Evolutionary conservation across 35 echinoderm and acorn worm genomes (phyloP).

Genomic region (Amphiura filiformis): DNA sequence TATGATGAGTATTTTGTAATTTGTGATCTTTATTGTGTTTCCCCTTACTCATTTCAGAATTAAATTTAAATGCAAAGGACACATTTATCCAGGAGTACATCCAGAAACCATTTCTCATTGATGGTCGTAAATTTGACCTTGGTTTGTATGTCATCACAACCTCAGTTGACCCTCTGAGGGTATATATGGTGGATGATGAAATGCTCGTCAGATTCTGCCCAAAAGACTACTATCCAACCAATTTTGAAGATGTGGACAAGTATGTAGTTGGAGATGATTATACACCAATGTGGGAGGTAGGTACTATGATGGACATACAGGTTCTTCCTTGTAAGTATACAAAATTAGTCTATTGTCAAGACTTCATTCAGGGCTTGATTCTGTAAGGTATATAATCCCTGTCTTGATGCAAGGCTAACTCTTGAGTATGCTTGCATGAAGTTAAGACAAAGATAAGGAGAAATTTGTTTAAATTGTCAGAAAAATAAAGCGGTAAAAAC

Average conservation of each 20-base stretch:
- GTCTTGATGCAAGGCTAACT: neutral
- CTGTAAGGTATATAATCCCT: too few relatives aligned
- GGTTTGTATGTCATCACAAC: slow-evolving; percentile 69
- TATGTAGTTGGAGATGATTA: slow-evolving; percentile 93
- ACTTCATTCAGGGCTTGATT: too few relatives aligned
- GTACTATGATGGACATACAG: neutral
- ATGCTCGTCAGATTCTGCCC: slow-evolving; percentile 82
- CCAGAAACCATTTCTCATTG: slow-evolving; percentile 70
- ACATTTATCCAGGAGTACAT: slow-evolving; percentile 90
- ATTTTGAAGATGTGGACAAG: slow-evolving; percentile 80
- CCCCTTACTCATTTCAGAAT: too few relatives aligned
- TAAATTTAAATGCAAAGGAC: slow-evolving; percentile 59
- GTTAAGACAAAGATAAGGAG: too few relatives aligned
- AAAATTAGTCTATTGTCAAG: too few relatives aligned
- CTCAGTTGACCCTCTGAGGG: slow-evolving; percentile 78
- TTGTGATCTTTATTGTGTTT: too few relatives aligned
- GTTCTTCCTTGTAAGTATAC: too few relatives aligned
- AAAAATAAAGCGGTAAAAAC: too few relatives aligned
- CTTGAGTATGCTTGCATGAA: too few relatives aligned
- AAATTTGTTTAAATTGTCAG: too few relatives aligned
- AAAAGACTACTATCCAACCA: slow-evolving; percentile 63
- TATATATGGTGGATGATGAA: slow-evolving; percentile 76
- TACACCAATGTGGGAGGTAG: slow-evolving; percentile 90
- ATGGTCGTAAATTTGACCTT: slow-evolving; percentile 92
- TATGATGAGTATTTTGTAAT: too few relatives aligned